Evolutionary conservation across 2,888 invertebrate genomes (phyloP), one percentile per base, ranked within the genome.

Genomic region (Apodemia duryi): DNA sequence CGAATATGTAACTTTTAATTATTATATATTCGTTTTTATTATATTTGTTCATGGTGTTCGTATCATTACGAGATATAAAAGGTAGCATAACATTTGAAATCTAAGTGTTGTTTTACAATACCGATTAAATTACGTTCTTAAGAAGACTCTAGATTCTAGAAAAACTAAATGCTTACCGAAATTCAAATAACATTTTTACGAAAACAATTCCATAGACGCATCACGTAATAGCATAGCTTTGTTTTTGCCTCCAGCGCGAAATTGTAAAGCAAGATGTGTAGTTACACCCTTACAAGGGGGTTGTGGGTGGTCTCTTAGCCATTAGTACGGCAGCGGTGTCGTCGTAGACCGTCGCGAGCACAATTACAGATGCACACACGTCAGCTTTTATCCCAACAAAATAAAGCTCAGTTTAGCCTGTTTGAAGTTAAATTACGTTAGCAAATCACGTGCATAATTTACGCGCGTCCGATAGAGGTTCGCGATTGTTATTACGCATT

Each of bases 401-500:
- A n/a, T 79, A 83, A 70, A 75, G 79, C 75, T 66, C 28, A 65
- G 61, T 76, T 75, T 79, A 28, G 28, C 9, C 10, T 11, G 28
- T n/a, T 29, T 29, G n/a, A 64, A 60, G 64, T 64, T 2, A 35
- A 28, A 52, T 29, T 63, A 68, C 69, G 69, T 65, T 64, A 70
- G 64, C 64, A 66, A 68, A 72, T 66, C 67, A 77, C 83, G 85
- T 90, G 88, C 89, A 91, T 90, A 91, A 91, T 90, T 91, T 90
- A 91, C 87, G 87, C 86, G 88, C 81, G 86, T 80, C 84, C 90
- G 90, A 89, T 90, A 88, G 89, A 87, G 85, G 84, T 79, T 83
- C 86, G 86, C 89, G 87, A 89, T 86, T 89, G 91, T 89, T 90
- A 91, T 91, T 90, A 86, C 88, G 85, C 85, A 86, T 82, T 78